Conservation (phyloP, 2,888 invertebrate species). For the Azorinus chamasolen region DNA sequence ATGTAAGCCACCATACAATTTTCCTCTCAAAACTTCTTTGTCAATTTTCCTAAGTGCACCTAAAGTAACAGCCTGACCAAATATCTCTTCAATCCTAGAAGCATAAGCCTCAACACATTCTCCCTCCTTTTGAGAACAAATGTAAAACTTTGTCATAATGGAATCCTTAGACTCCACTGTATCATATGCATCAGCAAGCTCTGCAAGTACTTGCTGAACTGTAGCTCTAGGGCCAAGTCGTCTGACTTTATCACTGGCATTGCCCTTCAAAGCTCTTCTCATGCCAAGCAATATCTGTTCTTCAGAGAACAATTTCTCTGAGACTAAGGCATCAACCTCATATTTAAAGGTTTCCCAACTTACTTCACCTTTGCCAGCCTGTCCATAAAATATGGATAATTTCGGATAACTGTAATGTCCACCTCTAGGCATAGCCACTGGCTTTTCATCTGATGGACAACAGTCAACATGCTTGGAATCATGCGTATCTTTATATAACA, state of each 20-base stretch:
- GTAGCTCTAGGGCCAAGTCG: not conserved
- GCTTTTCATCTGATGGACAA: no score
- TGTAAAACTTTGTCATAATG: constrained; percentile 15
- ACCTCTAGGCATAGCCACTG: no score
- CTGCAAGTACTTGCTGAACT: not conserved
- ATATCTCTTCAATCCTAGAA: constrained; percentile 3
- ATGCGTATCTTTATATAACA: no score
- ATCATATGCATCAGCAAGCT: constrained; percentile 1
- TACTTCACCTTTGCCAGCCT: constrained; percentile 22
- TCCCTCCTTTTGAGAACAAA: not conserved
- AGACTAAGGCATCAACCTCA: constrained; percentile 4
- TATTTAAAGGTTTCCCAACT: constrained; percentile 15
- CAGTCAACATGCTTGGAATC: no score
- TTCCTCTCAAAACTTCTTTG: constrained; percentile 10
- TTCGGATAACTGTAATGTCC: constrained; percentile 6
- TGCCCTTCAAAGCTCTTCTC: constrained; percentile 1
- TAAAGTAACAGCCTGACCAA: constrained; percentile 19
- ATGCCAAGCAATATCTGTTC: constrained; percentile 3
- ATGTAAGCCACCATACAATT: constrained; percentile 24
- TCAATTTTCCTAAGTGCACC: constrained; percentile 13
- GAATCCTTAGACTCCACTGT: constrained; percentile 3
- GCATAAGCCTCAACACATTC: constrained; percentile 5
- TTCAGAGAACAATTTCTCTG: not conserved
- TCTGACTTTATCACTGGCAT: constrained; percentile 9
- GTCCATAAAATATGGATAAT: constrained; percentile 20